Percentiles rank a stretch among this genome's conserved stretches.
Conservation (phyloP, 2,797 vertebrate genomes). For the Epinephelus awoara region DNA sequence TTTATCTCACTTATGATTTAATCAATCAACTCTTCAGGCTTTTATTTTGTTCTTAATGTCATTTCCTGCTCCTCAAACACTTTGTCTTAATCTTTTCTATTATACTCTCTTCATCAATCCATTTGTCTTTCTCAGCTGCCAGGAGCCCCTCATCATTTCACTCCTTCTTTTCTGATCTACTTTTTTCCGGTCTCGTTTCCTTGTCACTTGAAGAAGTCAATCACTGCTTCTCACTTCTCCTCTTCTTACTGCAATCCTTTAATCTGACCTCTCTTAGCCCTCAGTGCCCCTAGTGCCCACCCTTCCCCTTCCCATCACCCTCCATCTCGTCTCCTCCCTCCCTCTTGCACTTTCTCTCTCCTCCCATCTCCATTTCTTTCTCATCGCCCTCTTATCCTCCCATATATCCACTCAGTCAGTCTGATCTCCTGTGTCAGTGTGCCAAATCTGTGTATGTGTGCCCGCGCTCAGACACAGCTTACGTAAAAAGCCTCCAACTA, state of each 20-base stretch:
- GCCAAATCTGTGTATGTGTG: constrained; percentile 61
- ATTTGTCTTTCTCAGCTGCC: constrained; percentile 3
- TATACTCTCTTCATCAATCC: constrained; percentile 19
- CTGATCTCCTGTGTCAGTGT: constrained; percentile 79
- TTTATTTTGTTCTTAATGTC: constrained; percentile 11
- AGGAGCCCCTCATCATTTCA: constrained; percentile 18
- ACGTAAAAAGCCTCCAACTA: constrained; percentile 68
- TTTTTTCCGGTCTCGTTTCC: not conserved
- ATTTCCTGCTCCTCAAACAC: constrained; percentile 8
- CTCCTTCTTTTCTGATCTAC: constrained; percentile 19
- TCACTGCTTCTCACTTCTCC: constrained; percentile 41
- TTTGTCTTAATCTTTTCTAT: constrained; percentile 13
- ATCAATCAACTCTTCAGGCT: constrained; percentile 22
- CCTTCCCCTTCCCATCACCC: not conserved
- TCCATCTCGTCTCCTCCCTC: constrained; percentile 10
- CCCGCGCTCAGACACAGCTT: constrained; percentile 48
- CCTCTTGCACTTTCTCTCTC: constrained; percentile 4
- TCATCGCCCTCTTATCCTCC: constrained; percentile 68
- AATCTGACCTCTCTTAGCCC: constrained; percentile 52
- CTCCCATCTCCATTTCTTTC: constrained; percentile 59
- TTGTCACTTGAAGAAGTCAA: constrained; percentile 29
- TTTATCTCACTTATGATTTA: constrained; percentile 18
- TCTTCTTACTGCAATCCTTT: constrained; percentile 43
- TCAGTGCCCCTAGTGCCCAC: constrained; percentile 26
- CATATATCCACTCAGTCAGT: constrained; percentile 68